Base-by-base conservation (phyloP, 2,888 invertebrate genomes). In the Germaria angustata region DNA sequence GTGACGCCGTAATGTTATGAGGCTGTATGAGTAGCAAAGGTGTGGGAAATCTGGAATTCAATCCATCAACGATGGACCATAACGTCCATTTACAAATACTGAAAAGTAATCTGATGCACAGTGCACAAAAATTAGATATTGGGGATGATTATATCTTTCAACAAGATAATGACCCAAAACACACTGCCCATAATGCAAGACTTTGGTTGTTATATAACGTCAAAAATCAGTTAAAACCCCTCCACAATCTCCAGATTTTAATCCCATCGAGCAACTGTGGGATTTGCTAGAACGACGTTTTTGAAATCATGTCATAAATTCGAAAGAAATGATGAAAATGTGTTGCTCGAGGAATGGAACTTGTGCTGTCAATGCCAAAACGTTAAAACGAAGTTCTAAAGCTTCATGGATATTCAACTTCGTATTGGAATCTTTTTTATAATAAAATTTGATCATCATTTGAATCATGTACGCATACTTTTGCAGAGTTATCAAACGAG, bases 181-280 rank as follows among this genome's bases (percentile, higher is more conserved):
- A 51, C 22, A 51, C 24, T 13, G 51, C 51, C 4, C 24, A 51
- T 51, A 36, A 36, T 36, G 11, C 44, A 44, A 44, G 44, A 44
- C 44, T 44, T 44, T 44, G 44, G 44, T 44, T 44, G 44, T 15
- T 44, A 44, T 44, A 44, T 44, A 44, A 44, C 44, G 44, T 44
- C 5, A 44, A 17, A 44, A 44, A 44, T 44, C 44, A 44, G 24
- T 24, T 22, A 51, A 51, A 51, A 66, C 69, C 41, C 80, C 82
- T 28, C 49, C 80, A 11, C 79, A 84, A 61, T 80, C 76, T 9
- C 81, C 79, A 13, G 81, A 84, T 41, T 57, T 80, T 9, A 83
- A 84, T 36, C 84, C 78, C 15, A 84, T 84, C 15, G 84, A 84
- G 49, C 72, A 79, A 61, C 36, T 81, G 20, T 83, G 81, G 83